Evolutionary conservation across 2,113 vertebrate genomes (phyloP).

Genomic region (Oplegnathus fasciatus): DNA sequence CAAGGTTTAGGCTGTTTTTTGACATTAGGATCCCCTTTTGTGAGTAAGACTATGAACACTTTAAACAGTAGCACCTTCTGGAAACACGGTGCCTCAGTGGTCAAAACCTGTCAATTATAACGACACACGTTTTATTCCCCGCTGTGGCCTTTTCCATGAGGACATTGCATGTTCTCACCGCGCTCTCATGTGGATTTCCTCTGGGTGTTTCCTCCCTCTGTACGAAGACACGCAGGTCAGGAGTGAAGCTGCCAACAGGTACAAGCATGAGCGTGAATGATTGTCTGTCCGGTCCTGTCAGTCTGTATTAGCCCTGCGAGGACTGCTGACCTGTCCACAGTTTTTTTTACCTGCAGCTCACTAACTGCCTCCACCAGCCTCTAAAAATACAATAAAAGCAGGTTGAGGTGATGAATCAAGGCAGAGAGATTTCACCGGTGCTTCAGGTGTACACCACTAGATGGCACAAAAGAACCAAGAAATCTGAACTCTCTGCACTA

Average conservation of each 20-base stretch:
- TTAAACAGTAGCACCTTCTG: background rate
- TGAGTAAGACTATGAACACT: background rate
- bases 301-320: constrained; percentile 47
- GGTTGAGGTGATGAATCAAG: background rate
- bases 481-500: constrained; percentile 10
- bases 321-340: constrained; percentile 59
- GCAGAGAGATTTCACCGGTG: no score
- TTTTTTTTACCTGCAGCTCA: constrained; percentile 24
- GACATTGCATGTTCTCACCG: background rate
- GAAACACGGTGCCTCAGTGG: background rate
- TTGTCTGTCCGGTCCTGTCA: constrained; percentile 61
- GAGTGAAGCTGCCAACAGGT: constrained; percentile 49
- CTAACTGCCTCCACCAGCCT: background rate
- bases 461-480: constrained; percentile 63
- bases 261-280: constrained; percentile 47
- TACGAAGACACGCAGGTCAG: constrained; percentile 42
- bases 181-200: constrained; percentile 45
- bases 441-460: constrained; percentile 63
- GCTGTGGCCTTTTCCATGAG: constrained; percentile 30
- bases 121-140: background rate
- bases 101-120: background rate
- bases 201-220: constrained; percentile 42
- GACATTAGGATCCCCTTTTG: background rate
- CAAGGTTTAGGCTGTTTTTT: background rate
- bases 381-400: background rate